Evolutionary conservation across 2,888 invertebrate genomes (phyloP), one percentile per base, ranked within the genome.

Genomic region (Melipona beecheii): DNA sequence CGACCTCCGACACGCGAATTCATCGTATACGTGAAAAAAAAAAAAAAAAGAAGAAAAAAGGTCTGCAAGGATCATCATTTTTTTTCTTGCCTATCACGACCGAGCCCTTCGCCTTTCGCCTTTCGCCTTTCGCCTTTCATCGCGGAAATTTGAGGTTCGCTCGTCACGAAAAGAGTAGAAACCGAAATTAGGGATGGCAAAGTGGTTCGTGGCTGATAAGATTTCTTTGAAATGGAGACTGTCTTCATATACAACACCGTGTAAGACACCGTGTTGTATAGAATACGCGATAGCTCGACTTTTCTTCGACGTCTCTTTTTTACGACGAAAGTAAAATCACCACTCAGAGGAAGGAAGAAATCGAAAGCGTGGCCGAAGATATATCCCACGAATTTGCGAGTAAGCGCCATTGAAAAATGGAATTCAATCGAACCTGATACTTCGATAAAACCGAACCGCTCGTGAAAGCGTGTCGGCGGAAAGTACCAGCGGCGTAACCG

Each of bases 391-490:
- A 74, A 43, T 43, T 54, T 31, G 43, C 15, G 62, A 24, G 9
- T 2, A n/a, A 19, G 54, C 17, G 50, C n/a, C n/a, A 9, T 3
- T 2, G 31, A n/a, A 58, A 60, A 65, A 60, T 15, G 36, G 36
- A 31, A 58, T 19, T 64, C 49, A 62, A 60, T 81, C 19, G 52
- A 69, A 75, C 66, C 19, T 21, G 50, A 43, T 52, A 3, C n/a
- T 21, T 58, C 60, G 69, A 80, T 56, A 80, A 87, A 83, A 88
- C 71, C 74, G 64, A 82, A 88, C 86, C 83, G 84, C 62, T 78
- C 86, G 80, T 77, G 89, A 89, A 89, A 89, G 88, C 85, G 86
- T 86, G 76, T 86, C 86, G 81, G 27, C 52, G 49, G 75, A 73
- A 65, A 65, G 81, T 70, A n/a, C 36, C 65, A 66, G 15, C 24